Evolutionary conservation across 2,797 vertebrate species (phyloP).

Genomic region (Sebastes glaucus): DNA sequence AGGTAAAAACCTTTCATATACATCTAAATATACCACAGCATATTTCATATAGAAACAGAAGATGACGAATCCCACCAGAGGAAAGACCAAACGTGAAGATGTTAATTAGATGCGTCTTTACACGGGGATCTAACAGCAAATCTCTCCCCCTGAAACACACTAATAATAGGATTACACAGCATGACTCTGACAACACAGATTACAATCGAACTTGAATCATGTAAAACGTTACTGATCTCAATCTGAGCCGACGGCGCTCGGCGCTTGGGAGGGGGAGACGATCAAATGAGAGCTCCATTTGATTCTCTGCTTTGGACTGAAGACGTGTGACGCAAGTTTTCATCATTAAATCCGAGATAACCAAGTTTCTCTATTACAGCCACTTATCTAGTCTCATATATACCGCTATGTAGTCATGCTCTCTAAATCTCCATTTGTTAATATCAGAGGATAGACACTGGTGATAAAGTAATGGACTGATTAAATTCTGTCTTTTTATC

Average conservation of each 20-base stretch:
- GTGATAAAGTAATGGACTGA: conserved; percentile 40
- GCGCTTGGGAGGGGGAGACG: background rate
- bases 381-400: conserved; percentile 39
- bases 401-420: conserved; percentile 22
- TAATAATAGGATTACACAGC: conserved; percentile 75
- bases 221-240: conserved; percentile 59
- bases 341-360: conserved; percentile 48
- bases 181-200: conserved; percentile 63
- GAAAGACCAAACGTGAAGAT: conserved; percentile 54
- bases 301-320: conserved; percentile 34
- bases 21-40: conserved; percentile 11
- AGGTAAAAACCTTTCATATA: conserved; percentile 13
- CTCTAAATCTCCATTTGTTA: conserved; percentile 37
- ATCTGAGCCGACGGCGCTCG: conserved; percentile 37
- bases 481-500: conserved; percentile 44
- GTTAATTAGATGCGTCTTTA: conserved; percentile 69
- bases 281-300: conserved; percentile 40
- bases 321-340: conserved; percentile 44
- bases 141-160: conserved; percentile 67
- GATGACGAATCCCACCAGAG: conserved; percentile 43
- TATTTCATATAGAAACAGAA: conserved; percentile 46
- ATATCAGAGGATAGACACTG: conserved; percentile 38
- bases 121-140: conserved; percentile 62
- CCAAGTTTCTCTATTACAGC: conserved; percentile 26
- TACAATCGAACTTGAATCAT: conserved; percentile 60